Base-by-base conservation (phyloP, 2,888 invertebrate species). In the Caenorhabditis drosophilae region DNA sequence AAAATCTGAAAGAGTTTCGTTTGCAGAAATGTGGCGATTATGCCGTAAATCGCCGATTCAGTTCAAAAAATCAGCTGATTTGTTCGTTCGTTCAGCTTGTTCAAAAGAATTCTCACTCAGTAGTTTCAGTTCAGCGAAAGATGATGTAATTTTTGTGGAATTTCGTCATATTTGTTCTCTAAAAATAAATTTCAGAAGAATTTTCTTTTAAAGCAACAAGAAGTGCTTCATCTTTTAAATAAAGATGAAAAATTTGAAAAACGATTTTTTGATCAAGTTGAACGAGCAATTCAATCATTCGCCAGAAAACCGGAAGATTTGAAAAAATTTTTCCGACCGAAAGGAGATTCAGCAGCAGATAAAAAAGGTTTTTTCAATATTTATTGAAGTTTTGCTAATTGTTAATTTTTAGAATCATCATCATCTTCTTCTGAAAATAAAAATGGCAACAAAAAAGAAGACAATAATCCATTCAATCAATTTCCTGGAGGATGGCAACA, bases 401-500 rank as follows among this genome's bases (percentile, higher is more conserved):
- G 54, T 31, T 36, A 25, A 36, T 16, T 27, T 36, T n/a, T 36
- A 64, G 56, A 60, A 26, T 35, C 59, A 23, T 58, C 63, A 12
- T 57, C 63, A 35, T 49, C 49, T 22, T 45, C 44, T 15, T 45
- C 49, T 36, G 52, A 56, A 41, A 35, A 27, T 16, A 36, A 50
- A 31, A 54, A n/a, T n/a, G n/a, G 59, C 18, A 55, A 53, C 4
- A 61, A 57, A 16, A 54, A 57, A 15, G 41, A 62, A 2, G 57
- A 58, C 16, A 58, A 42, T 20, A 52, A 50, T 38, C 62, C 67
- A 2, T 48, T 63, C 18, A 60, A 67, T 38, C 63, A 64, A 40
- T 68, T 66, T 36, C 67, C 63, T 1, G 63, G 70, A 36, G 59
- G 62, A 16, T 79, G 77, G 79, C 76, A 77, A 52, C 73, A 75